Evolutionary conservation across 2,888 invertebrate species (phyloP).

Genomic region (Zhuqinia jingwanae): DNA sequence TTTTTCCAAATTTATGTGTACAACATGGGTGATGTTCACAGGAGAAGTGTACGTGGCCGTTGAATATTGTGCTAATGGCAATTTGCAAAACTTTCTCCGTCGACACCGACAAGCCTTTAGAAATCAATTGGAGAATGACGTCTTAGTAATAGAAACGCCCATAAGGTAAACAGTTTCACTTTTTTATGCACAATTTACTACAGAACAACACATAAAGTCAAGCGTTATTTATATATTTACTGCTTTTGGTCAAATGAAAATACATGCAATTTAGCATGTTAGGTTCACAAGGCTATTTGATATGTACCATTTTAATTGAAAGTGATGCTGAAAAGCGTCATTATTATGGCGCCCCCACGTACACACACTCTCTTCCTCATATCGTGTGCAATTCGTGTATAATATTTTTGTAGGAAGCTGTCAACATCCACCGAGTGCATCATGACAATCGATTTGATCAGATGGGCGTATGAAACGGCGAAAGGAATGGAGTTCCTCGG

Average conservation of each 20-base stretch:
- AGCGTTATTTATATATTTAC: not conserved
- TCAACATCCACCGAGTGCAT: constrained; percentile 55
- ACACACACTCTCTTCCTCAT: too few species aligned
- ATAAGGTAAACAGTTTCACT: constrained; percentile 63
- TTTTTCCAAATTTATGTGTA: not conserved
- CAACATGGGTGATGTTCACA: too few species aligned
- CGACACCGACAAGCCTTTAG: constrained; percentile 67
- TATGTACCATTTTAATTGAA: too few species aligned
- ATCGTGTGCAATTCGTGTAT: too few species aligned
- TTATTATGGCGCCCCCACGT: too few species aligned
- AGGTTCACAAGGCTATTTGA: too few species aligned
- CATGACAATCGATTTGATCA: constrained; percentile 70
- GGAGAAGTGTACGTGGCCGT: constrained; percentile 74
- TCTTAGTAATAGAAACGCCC: constrained; percentile 69
- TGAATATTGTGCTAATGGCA: constrained; percentile 73
- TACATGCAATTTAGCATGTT: too few species aligned
- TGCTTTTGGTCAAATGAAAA: too few species aligned
- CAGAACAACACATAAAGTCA: not conserved
- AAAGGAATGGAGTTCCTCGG: constrained; percentile 73
- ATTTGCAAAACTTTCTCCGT: constrained; percentile 72
- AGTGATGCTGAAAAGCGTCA: too few species aligned
- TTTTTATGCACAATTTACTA: not conserved
- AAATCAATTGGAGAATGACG: constrained; percentile 71
- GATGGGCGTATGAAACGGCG: constrained; percentile 73
- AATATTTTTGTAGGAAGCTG: constrained; percentile 40